Conservation (phyloP, 2,888 invertebrate species). For the Phragmatobia fuliginosa region DNA sequence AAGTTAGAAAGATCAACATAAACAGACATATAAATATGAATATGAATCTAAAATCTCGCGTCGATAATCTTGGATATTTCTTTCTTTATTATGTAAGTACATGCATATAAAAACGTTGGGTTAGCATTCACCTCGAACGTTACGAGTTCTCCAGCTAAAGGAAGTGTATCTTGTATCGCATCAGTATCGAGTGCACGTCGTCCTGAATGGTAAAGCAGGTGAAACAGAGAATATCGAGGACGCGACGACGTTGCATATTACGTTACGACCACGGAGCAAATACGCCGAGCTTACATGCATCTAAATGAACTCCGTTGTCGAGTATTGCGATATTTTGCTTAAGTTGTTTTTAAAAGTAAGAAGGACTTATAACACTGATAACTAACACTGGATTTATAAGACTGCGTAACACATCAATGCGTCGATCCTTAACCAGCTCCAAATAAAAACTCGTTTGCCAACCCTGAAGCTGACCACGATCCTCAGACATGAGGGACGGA, state of each 20-base stretch:
- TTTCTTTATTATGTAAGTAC: neutral
- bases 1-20: neutral
- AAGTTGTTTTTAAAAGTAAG: slow-evolving; percentile 19
- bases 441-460: too few species aligned
- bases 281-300: slow-evolving; percentile 44
- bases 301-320: slow-evolving; percentile 44
- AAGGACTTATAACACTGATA: neutral
- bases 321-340: slow-evolving; percentile 37
- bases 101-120: slow-evolving; percentile 18
- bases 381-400: too few species aligned
- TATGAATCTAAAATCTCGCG: neutral
- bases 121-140: slow-evolving; percentile 34
- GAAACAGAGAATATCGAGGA: slow-evolving; percentile 54
- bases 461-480: too few species aligned
- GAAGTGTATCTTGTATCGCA: slow-evolving; percentile 51
- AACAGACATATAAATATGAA: neutral
- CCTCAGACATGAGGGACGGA: too few species aligned
- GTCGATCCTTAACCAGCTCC: too few species aligned
- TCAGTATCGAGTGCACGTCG: slow-evolving; percentile 47
- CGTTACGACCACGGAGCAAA: too few species aligned
- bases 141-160: slow-evolving; percentile 37
- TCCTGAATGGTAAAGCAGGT: slow-evolving; percentile 53
- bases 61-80: neutral
- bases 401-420: too few species aligned
- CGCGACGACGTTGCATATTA: slow-evolving; percentile 48